Evolutionary conservation across 2,888 invertebrate species (phyloP).

Genomic region (Tenthredo livida): DNA sequence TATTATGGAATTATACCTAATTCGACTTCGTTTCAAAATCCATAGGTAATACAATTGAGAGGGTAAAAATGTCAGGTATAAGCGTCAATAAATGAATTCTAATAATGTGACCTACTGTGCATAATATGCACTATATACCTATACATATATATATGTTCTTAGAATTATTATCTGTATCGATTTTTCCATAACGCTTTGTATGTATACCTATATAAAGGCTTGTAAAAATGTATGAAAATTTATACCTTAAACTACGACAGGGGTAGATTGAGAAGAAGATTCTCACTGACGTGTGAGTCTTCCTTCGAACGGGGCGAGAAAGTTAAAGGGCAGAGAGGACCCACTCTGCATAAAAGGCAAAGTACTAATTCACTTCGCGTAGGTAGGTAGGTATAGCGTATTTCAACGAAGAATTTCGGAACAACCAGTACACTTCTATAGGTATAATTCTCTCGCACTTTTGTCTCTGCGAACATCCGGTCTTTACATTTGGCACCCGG

Average conservation of each 20-base stretch:
- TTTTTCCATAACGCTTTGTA: not conserved
- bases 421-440: not conserved
- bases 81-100: not conserved
- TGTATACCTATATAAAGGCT: not conserved
- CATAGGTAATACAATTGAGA: not conserved
- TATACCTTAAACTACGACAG: not conserved
- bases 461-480: slow-evolving; percentile 46
- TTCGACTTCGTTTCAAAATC: not conserved
- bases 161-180: not conserved
- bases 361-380: slow-evolving; percentile 17
- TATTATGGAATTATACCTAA: not conserved
- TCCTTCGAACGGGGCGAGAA: not conserved
- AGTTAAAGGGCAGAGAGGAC: not conserved
- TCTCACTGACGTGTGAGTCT: not conserved
- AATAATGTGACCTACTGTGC: not conserved
- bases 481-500: slow-evolving; percentile 42
- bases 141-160: not conserved
- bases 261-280: slow-evolving; percentile 1
- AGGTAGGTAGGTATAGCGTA: too few species aligned
- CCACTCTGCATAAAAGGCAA: not conserved
- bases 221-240: not conserved
- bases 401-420: slow-evolving; percentile 13
- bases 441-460: not conserved
- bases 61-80: not conserved
- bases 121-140: not conserved